Evolutionary conservation across 2,888 invertebrate species (phyloP), one percentile per base, ranked within the genome.

Genomic region (Arctia plantaginis): DNA sequence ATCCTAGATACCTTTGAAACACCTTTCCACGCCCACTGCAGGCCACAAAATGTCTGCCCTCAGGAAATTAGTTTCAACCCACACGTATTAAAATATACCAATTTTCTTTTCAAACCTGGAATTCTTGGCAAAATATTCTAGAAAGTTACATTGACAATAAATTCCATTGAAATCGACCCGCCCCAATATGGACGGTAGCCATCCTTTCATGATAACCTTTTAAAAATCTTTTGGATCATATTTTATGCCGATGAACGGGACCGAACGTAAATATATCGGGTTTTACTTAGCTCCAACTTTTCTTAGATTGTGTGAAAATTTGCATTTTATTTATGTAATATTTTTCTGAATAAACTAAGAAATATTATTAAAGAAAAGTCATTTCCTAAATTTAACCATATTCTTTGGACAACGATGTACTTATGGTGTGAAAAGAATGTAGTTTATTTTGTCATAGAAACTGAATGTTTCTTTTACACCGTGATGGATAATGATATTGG

Each of bases 1-100:
- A 70, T 72, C 10, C 13, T 30, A 68, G 10, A 71, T 65, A 59
- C 30, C 67, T 55, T 27, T 20, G 39, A 33, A 59, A 8, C 23
- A 30, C 1, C 23, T n/a, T 39, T 39, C 67, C 51, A 64, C 73
- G 12, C 15, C 59, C 33, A 33, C 70, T 8, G 20, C 41, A 41
- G 2, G 27, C 69, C 73, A 67, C 59, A 47, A 71, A 62, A 67
- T 30, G 13, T 18, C 12, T 62, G 7, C 69, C 73, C 20, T 23
- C 65, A 84, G 76, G 77, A 84, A 82, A 82, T 84, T 73, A 71
- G 69, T 75, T 71, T 76, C 69, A n/a, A 68, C 77, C 82, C 77
- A 71, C 75, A 66, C 62, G 39, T 71, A 64, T 77, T 62, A 67
- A 66, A 75, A 39, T 72, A 74, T 55, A 27, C 66, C 39, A 55